A percentile compares a stretch with the other conserved stretches of the same genome.
Conservation (phyloP, 2,797 vertebrate species). For the Parambassis ranga region DNA sequence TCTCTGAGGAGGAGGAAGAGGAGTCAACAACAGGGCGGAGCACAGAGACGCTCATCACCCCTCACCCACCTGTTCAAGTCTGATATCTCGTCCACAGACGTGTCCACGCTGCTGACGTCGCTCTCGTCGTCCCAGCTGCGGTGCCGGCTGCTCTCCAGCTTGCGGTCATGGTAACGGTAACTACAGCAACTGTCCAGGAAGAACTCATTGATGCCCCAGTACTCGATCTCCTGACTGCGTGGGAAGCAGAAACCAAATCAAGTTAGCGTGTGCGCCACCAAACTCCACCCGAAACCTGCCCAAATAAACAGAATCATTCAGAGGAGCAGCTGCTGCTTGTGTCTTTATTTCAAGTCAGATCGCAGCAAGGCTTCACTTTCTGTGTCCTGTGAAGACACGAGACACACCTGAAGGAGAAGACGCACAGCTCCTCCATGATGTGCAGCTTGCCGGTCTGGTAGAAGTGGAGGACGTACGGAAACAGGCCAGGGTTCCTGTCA, state of each 20-base stretch:
- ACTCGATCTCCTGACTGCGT: conserved; percentile 93
- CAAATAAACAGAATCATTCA: no score
- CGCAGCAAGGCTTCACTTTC: not conserved
- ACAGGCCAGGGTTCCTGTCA: conserved; percentile 91
- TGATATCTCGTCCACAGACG: conserved; percentile 91
- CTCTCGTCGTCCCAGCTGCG: conserved; percentile 95
- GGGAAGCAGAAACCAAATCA: not conserved
- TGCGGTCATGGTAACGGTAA: conserved; percentile 94
- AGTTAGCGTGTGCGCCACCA: not conserved
- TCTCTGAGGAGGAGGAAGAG: conserved; percentile 69
- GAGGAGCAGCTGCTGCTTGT: no score
- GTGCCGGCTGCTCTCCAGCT: conserved; percentile 85
- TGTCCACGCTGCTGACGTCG: conserved; percentile 93
- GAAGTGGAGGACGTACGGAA: conserved; percentile 94
- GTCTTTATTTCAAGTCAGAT: not conserved
- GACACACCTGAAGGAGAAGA: conserved; percentile 92
- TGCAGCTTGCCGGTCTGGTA: conserved; percentile 97
- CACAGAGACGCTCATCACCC: not conserved
- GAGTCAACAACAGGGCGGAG: rapidly evolving
- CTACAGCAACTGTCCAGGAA: conserved; percentile 96
- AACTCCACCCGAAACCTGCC: not conserved
- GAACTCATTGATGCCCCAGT: conserved; percentile 97
- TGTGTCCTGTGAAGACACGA: not conserved
- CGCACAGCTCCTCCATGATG: conserved; percentile 95
- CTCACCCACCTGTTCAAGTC: conserved; percentile 58